These are phyloP conservation scores for Rotaria sp. DNA, from an alignment of 2,888 invertebrate species.

Conservation along the genomic window DNA sequence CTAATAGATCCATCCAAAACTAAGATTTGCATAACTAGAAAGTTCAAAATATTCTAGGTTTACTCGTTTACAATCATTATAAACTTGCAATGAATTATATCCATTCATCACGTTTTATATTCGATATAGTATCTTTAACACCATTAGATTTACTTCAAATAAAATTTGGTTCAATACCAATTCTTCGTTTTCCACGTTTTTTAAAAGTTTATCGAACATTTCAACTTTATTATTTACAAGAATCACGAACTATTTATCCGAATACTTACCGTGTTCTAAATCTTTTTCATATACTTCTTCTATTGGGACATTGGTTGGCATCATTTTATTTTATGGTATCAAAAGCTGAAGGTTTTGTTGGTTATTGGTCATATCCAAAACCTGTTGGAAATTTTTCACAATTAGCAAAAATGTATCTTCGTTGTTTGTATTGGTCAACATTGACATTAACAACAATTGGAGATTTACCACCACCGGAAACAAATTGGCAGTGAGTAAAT, in stretches of 20 bases:
- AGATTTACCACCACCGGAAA: constrained; percentile 86
- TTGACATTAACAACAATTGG: constrained; percentile 89
- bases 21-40: too few relatives aligned
- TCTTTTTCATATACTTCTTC: constrained; percentile 83
- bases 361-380: constrained; percentile 59
- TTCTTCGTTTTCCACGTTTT: constrained; percentile 64
- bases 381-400: constrained; percentile 72
- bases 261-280: constrained; percentile 91
- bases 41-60: constrained; percentile 44
- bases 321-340: constrained; percentile 91
- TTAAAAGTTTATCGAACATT: constrained; percentile 71
- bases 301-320: constrained; percentile 92
- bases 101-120: constrained; percentile 71
- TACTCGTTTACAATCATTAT: constrained; percentile 83
- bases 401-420: constrained; percentile 81
- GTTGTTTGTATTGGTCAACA: constrained; percentile 91
- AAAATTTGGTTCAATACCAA: constrained; percentile 66
- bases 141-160: constrained; percentile 81
- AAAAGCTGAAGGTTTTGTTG: constrained; percentile 59
- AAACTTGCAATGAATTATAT: constrained; percentile 83
- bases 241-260: constrained; percentile 86
- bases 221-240: constrained; percentile 86
- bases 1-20: too few relatives aligned
- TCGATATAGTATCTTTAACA: constrained; percentile 73
- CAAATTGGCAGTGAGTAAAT: constrained; percentile 83